Conservation (phyloP, 2,113 vertebrate species). For the Connochaetes taurinus region DNA sequence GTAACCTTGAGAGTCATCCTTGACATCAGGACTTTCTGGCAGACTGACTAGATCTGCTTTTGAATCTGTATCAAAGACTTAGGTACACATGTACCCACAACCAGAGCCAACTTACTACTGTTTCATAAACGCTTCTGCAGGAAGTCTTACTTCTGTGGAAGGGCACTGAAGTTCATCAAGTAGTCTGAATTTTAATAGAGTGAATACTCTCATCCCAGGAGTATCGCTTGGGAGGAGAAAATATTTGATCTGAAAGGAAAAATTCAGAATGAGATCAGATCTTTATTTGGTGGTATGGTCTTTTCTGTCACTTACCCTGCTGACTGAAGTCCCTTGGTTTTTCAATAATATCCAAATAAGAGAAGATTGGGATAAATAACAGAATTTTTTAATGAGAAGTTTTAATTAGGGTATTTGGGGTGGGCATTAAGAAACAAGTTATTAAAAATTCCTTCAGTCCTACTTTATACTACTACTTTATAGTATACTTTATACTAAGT, state of each 20-base stretch:
- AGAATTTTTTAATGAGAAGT: not conserved
- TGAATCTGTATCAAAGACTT: not conserved
- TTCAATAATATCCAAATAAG: not conserved
- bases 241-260: not conserved
- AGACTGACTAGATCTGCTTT: not conserved
- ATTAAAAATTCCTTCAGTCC: not conserved
- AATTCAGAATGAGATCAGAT: not conserved
- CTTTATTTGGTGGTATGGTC: not conserved
- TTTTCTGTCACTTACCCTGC: not conserved
- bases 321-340: not conserved
- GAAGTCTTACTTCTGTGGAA: not conserved
- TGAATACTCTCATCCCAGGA: not conserved
- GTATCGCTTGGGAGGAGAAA: not conserved
- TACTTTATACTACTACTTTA: not conserved
- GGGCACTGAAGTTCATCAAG: not conserved
- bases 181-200: not conserved
- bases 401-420: not conserved
- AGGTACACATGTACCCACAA: not conserved
- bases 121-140: not conserved
- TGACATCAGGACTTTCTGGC: not conserved
- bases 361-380: not conserved
- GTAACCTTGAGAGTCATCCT: not conserved
- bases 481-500: not conserved
- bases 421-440: not conserved
- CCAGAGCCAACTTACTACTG: not conserved